Conservation (phyloP, 2,113 vertebrate species). For the Microcebus jonahi region DNA sequence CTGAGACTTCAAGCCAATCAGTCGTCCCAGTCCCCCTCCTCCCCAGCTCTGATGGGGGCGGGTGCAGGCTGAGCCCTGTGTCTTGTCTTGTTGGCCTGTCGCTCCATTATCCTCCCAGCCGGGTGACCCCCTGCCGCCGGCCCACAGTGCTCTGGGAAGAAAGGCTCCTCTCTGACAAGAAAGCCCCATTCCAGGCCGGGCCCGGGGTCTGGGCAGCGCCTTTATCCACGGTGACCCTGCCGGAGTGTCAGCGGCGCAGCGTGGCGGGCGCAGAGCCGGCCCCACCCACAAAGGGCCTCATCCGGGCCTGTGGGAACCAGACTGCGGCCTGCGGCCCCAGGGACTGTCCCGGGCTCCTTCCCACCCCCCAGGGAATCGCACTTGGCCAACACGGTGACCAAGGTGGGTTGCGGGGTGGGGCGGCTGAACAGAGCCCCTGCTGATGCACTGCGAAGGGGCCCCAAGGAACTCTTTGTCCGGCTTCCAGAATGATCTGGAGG, state of each 20-base stretch:
- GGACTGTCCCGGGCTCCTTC: background rate
- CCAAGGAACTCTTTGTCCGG: slow-evolving; percentile 16
- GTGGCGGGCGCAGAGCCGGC: background rate
- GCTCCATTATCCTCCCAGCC: slow-evolving; percentile 47
- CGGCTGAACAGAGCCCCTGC: background rate
- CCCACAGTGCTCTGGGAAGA: slow-evolving; percentile 65
- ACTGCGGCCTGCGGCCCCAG: background rate
- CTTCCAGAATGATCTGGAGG: slow-evolving; percentile 43
- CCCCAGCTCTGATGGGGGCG: background rate
- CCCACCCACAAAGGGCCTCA: slow-evolving; percentile 40
- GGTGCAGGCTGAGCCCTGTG: background rate
- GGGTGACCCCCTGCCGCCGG: slow-evolving; percentile 56
- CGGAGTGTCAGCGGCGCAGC: slow-evolving; percentile 40
- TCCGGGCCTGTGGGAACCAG: slow-evolving; percentile 68
- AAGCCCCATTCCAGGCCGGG: slow-evolving; percentile 67
- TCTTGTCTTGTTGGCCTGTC: background rate
- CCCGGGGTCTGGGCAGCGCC: slow-evolving; percentile 44
- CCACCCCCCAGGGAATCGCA: background rate
- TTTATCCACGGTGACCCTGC: slow-evolving; percentile 75
- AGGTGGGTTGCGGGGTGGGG: background rate
- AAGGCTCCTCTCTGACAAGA: slow-evolving; percentile 71
- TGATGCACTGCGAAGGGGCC: background rate
- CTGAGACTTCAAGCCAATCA: background rate
- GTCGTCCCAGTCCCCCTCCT: background rate
- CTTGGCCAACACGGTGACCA: background rate